A percentile compares a stretch with the other conserved stretches of the same genome.
Conservation (phyloP, 1,140 invertebrate species). For the Carposina sasakii region DNA sequence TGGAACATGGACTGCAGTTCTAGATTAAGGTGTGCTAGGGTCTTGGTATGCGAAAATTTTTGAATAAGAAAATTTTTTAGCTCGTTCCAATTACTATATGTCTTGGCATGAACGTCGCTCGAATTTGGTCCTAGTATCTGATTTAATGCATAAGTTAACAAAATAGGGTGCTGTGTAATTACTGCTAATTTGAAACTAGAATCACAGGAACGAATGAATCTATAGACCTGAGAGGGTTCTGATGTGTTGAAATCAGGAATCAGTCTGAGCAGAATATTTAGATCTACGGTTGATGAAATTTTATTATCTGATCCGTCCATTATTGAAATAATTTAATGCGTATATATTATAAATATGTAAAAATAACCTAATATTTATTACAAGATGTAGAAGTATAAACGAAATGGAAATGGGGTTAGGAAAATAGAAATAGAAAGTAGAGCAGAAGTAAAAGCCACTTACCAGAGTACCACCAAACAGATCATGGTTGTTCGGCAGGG, state of each 20-base stretch:
- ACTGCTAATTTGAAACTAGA: constrained; percentile 14
- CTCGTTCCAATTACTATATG: constrained; percentile 1
- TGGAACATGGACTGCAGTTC: constrained; percentile 18
- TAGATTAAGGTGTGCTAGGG: constrained; percentile 12
- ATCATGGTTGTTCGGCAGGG: no score
- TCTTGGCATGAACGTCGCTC: constrained; percentile 8
- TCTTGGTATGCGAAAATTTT: constrained; percentile 17
- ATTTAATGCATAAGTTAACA: constrained; percentile 14
- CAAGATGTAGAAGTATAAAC: no score
- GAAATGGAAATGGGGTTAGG: no score
- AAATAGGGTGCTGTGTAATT: background rate
- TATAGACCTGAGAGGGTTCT: constrained; percentile 16
- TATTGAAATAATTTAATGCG: no score
- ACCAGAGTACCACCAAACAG: no score
- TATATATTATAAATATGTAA: no score
- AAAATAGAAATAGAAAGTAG: no score
- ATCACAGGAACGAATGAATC: constrained; percentile 23
- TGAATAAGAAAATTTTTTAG: constrained; percentile 7
- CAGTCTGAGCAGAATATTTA: constrained; percentile 16
- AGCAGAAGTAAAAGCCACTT: no score
- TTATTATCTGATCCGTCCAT: no score
- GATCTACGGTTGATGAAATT: no score
- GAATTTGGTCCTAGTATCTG: constrained; percentile 6
- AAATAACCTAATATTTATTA: no score
- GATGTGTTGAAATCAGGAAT: constrained; percentile 23